A percentile compares a stretch with the other conserved stretches of the same genome.
Conservation (phyloP, 2,888 invertebrate species). For the Ophioninae sp. region DNA sequence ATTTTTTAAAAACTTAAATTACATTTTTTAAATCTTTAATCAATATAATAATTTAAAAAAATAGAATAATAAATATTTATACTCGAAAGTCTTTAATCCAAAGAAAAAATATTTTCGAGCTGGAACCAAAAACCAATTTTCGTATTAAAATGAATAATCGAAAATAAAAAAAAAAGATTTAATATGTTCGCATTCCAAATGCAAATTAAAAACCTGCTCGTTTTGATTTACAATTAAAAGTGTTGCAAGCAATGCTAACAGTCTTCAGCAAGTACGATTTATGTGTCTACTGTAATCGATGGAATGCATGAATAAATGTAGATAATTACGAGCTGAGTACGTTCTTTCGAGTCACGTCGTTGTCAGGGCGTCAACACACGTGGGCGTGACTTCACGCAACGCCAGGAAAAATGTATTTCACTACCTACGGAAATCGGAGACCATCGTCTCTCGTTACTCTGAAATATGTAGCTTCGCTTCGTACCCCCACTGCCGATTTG, state of each 20-base stretch:
- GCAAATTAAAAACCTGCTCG: background rate
- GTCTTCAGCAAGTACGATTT: background rate
- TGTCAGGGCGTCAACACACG: slow-evolving; percentile 5
- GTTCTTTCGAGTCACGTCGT: slow-evolving; percentile 15
- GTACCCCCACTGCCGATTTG: background rate
- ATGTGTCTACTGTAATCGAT: background rate
- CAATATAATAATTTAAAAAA: no score
- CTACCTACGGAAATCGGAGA: slow-evolving; percentile 20
- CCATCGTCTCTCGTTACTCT: slow-evolving; percentile 17
- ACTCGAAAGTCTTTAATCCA: no score
- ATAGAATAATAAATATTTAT: no score
- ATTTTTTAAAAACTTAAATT: no score
- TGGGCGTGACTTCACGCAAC: slow-evolving; percentile 10
- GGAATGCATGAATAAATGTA: background rate
- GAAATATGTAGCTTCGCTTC: background rate
- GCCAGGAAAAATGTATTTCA: slow-evolving; percentile 9
- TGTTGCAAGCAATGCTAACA: background rate
- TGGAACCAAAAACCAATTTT: background rate
- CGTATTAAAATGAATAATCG: background rate
- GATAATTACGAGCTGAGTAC: background rate
- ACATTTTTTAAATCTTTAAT: no score
- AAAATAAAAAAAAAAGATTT: background rate
- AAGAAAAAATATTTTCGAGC: no score
- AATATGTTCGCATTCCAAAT: background rate
- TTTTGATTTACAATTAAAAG: background rate